phyloP scores from a whole-genome alignment of 2,797 vertebrate species.

The Enteromius mattozi region DNA sequence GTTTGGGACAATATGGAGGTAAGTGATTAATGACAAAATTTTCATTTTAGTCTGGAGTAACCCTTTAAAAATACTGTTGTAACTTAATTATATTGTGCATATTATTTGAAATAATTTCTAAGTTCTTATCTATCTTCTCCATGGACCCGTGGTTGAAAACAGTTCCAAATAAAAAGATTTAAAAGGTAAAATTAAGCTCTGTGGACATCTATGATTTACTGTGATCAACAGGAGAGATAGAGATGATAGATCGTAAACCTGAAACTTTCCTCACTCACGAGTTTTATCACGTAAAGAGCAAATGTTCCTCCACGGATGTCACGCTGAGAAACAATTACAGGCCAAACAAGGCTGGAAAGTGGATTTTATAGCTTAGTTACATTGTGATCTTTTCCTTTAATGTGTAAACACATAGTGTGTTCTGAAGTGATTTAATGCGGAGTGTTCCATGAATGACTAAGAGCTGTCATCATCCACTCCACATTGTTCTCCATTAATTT shows the following conservation, averaged over 20 bases:
- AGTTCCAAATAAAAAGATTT: background rate
- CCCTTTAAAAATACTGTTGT: too few relatives aligned
- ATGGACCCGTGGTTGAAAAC: background rate
- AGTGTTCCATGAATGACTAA: conserved; percentile 23
- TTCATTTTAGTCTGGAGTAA: too few relatives aligned
- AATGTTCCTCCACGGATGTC: background rate
- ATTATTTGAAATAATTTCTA: too few relatives aligned
- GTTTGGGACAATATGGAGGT: too few relatives aligned
- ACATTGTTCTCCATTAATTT: conserved; percentile 42
- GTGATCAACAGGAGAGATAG: background rate
- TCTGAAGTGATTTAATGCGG: conserved; percentile 1
- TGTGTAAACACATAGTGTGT: background rate
- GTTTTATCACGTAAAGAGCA: background rate
- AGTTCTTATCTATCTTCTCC: background rate
- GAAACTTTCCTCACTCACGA: background rate
- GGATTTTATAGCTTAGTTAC: conserved; percentile 14
- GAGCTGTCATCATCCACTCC: conserved; percentile 4
- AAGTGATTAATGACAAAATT: too few relatives aligned
- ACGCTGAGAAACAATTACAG: background rate
- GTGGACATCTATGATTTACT: background rate
- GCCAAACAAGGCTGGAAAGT: background rate
- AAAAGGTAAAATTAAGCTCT: background rate
- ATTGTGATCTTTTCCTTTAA: conserved; percentile 1
- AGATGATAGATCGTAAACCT: background rate
- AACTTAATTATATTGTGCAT: too few relatives aligned